Conservation (phyloP, 2,797 vertebrate species). For the Emys orbicularis region DNA sequence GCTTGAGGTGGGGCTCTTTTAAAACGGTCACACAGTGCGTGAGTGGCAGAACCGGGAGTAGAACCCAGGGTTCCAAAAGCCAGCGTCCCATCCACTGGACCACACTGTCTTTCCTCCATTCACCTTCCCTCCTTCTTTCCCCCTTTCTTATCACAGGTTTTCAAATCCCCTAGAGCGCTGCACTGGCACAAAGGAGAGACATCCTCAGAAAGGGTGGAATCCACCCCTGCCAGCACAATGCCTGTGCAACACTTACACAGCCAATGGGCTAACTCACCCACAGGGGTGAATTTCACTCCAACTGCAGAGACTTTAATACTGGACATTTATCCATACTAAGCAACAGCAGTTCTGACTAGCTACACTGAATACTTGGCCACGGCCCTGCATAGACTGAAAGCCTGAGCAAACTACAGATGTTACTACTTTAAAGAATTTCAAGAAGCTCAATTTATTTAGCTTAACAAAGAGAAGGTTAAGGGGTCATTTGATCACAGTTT, state of each 20-base stretch:
- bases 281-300: neutral
- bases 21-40: neutral
- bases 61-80: neutral
- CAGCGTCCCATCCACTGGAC: neutral
- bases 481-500: neutral
- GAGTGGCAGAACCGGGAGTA: neutral
- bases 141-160: neutral
- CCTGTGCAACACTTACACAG: neutral
- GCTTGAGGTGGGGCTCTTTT: neutral
- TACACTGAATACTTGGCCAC: neutral
- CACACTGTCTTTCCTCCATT: neutral
- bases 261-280: accelerated
- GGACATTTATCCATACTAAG: neutral
- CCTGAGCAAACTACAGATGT: neutral
- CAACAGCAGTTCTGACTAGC: neutral
- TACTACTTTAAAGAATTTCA: neutral
- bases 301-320: neutral
- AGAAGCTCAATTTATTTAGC: neutral
- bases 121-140: neutral
- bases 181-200: neutral
- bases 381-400: neutral
- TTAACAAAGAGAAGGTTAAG: neutral
- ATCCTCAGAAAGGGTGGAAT: neutral
- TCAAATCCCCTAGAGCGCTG: neutral
- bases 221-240: neutral